Percentiles rank a stretch among this genome's conserved stretches.
Evolutionary conservation across 2,888 invertebrate genomes (phyloP).

Genomic region (Platypus cylindrus): DNA sequence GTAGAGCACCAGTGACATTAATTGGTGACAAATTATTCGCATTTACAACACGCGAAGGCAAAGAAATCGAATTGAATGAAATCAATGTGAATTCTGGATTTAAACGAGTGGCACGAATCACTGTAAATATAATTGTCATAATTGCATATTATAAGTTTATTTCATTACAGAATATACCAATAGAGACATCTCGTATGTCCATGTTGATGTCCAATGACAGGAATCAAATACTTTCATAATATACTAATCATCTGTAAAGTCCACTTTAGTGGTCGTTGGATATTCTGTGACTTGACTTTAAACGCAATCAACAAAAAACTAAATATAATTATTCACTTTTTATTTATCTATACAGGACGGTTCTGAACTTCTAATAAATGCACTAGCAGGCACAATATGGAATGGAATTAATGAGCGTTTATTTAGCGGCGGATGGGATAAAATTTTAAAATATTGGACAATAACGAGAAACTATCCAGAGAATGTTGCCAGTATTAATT

Average conservation of each 20-base stretch:
- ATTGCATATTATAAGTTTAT: too few relatives aligned
- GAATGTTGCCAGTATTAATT: slow-evolving; percentile 10
- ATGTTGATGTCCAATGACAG: too few relatives aligned
- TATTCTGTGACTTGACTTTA: too few relatives aligned
- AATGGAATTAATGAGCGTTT: slow-evolving; percentile 25
- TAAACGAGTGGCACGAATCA: slow-evolving; percentile 40
- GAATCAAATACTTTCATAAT: too few relatives aligned
- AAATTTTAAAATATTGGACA: slow-evolving; percentile 36
- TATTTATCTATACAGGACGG: slow-evolving; percentile 30
- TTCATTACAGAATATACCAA: too few relatives aligned
- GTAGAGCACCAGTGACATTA: slow-evolving; percentile 42
- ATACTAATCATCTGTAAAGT: too few relatives aligned
- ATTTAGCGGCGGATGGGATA: slow-evolving; percentile 39
- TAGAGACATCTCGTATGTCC: too few relatives aligned
- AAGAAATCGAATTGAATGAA: slow-evolving; percentile 42
- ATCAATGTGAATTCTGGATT: slow-evolving; percentile 37
- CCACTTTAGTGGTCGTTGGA: too few relatives aligned
- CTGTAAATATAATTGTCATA: too few relatives aligned
- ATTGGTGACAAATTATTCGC: slow-evolving; percentile 27
- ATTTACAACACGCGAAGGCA: slow-evolving; percentile 42
- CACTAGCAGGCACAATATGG: slow-evolving; percentile 28
- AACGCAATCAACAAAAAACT: too few relatives aligned
- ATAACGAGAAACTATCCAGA: slow-evolving; percentile 12
- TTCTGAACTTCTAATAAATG: slow-evolving; percentile 38
- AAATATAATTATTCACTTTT: too few relatives aligned